Percentiles rank a stretch among this genome's conserved stretches.
Evolutionary conservation across 2,113 vertebrate genomes (phyloP).

Genomic region (Acanthisitta chloris): DNA sequence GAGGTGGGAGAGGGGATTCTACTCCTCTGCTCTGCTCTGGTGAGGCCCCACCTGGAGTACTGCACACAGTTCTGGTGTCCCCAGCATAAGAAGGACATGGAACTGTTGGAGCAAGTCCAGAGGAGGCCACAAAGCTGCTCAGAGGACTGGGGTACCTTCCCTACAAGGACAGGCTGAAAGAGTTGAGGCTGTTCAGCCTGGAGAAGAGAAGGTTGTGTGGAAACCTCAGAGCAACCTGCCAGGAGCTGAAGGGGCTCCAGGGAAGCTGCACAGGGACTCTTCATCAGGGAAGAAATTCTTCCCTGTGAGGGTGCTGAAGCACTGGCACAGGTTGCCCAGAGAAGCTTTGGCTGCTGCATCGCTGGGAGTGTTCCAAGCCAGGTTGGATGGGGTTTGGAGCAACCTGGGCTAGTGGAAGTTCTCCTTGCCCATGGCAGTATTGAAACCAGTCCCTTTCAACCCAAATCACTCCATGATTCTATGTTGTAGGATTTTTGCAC

Average conservation of each 20-base stretch:
- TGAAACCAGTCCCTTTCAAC: not conserved
- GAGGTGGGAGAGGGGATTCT: not conserved
- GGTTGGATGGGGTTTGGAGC: not conserved
- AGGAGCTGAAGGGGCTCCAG: not conserved
- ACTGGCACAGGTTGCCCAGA: not conserved
- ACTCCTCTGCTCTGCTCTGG: not conserved
- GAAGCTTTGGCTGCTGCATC: not conserved
- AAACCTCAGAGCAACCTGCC: not conserved
- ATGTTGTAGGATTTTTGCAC: not conserved
- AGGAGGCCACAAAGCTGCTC: not conserved
- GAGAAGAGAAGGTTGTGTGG: not conserved
- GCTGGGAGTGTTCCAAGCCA: not conserved
- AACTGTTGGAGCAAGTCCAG: not conserved
- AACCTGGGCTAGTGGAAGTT: fast-evolving
- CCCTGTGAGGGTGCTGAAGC: not conserved
- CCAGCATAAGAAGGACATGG: not conserved
- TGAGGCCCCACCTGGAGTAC: not conserved
- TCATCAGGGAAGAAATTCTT: not conserved
- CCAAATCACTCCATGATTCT: fast-evolving
- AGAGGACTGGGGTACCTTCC: not conserved
- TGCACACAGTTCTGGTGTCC: not conserved
- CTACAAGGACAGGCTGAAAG: not conserved
- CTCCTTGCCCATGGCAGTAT: not conserved
- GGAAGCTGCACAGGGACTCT: not conserved
- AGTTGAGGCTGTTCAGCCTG: not conserved